Conservation (phyloP, 1,140 invertebrate species). For the Saxidomus purpurata region DNA sequence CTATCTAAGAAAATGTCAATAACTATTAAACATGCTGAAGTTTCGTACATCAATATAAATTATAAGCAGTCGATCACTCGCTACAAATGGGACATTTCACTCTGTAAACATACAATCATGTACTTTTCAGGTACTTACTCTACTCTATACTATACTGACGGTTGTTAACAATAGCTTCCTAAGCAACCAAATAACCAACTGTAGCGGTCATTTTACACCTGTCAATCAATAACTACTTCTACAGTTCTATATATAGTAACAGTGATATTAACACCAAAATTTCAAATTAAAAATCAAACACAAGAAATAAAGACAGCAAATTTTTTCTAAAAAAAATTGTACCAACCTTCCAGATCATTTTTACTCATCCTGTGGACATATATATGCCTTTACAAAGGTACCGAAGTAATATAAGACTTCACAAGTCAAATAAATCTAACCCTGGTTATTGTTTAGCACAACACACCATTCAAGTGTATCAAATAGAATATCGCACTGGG, state of each 20-base stretch:
- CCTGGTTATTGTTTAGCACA: background rate
- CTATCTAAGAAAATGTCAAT: no score
- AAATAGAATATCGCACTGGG: background rate
- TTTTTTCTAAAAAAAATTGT: background rate
- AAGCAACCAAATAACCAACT: constrained; percentile 30
- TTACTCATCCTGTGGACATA: constrained; percentile 41
- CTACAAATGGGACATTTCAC: no score
- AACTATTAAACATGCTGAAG: no score
- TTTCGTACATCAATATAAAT: no score
- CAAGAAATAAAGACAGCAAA: background rate
- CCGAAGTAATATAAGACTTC: constrained; percentile 5
- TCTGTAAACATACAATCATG: no score
- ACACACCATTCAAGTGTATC: constrained; percentile 31
- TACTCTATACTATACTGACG: no score
- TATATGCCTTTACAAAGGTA: background rate
- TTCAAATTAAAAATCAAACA: background rate
- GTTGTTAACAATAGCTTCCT: constrained; percentile 25
- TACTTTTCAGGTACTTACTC: no score
- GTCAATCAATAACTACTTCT: constrained; percentile 8
- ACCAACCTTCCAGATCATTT: constrained; percentile 50
- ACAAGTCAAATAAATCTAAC: constrained; percentile 42
- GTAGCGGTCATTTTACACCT: background rate
- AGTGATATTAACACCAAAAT: background rate
- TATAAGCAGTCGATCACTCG: no score
- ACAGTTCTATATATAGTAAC: constrained; percentile 46